Evolutionary conservation across 2,888 invertebrate species (phyloP).

Genomic region (Pardosa pseudoannulata): DNA sequence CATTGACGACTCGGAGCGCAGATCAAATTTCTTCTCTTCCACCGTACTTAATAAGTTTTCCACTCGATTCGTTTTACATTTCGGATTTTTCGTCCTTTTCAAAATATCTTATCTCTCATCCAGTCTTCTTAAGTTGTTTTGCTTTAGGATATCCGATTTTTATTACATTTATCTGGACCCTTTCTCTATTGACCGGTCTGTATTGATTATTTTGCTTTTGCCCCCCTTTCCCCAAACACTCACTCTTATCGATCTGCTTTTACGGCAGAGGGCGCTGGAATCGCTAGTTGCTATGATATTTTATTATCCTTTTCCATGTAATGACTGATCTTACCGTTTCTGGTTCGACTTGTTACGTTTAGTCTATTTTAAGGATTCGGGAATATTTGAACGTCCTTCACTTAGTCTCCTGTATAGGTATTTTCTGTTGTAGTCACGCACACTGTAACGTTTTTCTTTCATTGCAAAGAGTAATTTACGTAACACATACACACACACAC

Average conservation of each 20-base stretch:
- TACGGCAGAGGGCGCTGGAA: constrained; percentile 48
- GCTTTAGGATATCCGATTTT: constrained; percentile 33
- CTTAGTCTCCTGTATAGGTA: neutral
- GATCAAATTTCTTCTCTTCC: constrained; percentile 9
- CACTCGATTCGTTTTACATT: neutral
- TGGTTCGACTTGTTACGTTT: neutral
- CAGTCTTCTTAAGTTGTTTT: neutral
- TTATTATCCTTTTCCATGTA: neutral
- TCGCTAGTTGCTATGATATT: constrained; percentile 15
- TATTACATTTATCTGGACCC: constrained; percentile 42
- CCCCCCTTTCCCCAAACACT: too few relatives aligned
- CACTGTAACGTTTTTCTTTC: too few relatives aligned
- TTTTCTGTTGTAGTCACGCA: too few relatives aligned
- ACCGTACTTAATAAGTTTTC: neutral
- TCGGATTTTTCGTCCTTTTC: neutral
- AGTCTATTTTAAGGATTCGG: neutral
- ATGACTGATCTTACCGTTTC: neutral
- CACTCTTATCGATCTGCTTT: constrained; percentile 34
- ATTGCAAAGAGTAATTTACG: too few relatives aligned
- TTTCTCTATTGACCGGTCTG: constrained; percentile 54
- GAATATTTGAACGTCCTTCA: neutral
- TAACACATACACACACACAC: too few relatives aligned
- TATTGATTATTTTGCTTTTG: constrained; percentile 65
- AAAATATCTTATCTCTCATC: neutral
- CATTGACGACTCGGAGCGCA: neutral